Conservation (phyloP, 2,797 vertebrate species). For the Tamandua tetradactyla region DNA sequence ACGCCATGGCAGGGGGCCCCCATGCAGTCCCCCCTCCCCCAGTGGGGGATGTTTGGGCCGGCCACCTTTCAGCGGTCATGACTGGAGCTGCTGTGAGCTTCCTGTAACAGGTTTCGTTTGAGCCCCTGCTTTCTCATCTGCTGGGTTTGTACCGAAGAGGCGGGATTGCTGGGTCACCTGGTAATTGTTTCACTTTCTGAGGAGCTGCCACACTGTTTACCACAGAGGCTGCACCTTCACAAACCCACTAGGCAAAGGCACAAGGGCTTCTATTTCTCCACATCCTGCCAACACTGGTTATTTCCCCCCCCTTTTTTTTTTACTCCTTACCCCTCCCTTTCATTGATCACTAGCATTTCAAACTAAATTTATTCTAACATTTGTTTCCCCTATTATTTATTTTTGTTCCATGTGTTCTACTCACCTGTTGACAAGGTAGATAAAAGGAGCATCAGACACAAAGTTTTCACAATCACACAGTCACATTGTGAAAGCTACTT, state of each 20-base stretch:
- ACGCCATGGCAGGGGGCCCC: fast-evolving
- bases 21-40: fast-evolving
- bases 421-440: too few relatives aligned
- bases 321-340: too few relatives aligned
- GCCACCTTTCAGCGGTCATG: fast-evolving
- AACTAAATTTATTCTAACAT: too few relatives aligned
- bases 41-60: fast-evolving
- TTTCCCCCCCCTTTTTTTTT: neutral
- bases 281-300: fast-evolving
- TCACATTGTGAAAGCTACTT: too few relatives aligned
- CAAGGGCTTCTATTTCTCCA: fast-evolving
- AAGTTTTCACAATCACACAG: too few relatives aligned
- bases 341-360: too few relatives aligned
- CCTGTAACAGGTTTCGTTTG: fast-evolving
- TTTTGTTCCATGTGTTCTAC: too few relatives aligned
- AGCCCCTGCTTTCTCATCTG: too few relatives aligned
- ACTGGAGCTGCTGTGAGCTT: too few relatives aligned
- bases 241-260: fast-evolving
- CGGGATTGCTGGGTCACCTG: fast-evolving
- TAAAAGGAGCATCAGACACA: too few relatives aligned
- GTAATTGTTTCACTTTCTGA: fast-evolving
- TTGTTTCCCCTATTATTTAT: too few relatives aligned
- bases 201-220: fast-evolving
- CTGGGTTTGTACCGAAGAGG: neutral
- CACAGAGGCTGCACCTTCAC: fast-evolving